phyloP scores from a whole-genome alignment of 2,113 vertebrate genomes.

The Heptranchias perlo region DNA sequence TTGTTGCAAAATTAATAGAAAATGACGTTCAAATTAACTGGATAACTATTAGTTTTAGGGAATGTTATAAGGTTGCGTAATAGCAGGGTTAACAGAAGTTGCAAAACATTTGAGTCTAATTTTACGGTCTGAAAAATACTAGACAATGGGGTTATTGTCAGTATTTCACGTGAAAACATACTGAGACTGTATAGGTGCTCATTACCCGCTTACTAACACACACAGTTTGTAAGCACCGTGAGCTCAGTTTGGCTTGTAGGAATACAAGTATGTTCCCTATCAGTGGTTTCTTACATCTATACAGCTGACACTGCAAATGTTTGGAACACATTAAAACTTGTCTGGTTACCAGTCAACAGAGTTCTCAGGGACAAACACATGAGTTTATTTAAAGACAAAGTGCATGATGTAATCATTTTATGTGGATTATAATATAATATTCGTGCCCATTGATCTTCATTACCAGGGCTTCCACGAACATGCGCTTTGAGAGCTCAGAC shows the following conservation, averaged over 20 bases:
- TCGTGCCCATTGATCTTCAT: too few relatives aligned
- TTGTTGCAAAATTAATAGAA: not conserved
- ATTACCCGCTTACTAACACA: not conserved
- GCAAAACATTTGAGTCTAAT: not conserved
- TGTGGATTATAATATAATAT: not conserved
- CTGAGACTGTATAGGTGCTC: not conserved
- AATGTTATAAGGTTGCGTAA: not conserved
- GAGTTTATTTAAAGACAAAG: not conserved
- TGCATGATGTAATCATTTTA: not conserved
- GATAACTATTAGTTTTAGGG: not conserved
- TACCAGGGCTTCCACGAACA: not conserved
- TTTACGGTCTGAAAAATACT: conserved; percentile 6
- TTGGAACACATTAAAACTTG: not conserved
- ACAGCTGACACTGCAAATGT: conserved; percentile 10
- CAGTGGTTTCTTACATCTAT: not conserved
- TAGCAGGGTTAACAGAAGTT: not conserved
- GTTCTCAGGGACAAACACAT: not conserved
- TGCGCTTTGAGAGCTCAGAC: not conserved
- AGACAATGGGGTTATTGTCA: conserved; percentile 25
- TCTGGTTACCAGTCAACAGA: not conserved
- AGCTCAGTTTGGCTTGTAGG: not conserved
- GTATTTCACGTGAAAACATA: conserved; percentile 8
- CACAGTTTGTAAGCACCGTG: not conserved
- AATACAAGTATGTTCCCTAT: not conserved
- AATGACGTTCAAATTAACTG: not conserved